A percentile compares a stretch with the other conserved stretches of the same genome.
Conservation (phyloP, 2,888 invertebrate species). For the Fragum fragum region DNA sequence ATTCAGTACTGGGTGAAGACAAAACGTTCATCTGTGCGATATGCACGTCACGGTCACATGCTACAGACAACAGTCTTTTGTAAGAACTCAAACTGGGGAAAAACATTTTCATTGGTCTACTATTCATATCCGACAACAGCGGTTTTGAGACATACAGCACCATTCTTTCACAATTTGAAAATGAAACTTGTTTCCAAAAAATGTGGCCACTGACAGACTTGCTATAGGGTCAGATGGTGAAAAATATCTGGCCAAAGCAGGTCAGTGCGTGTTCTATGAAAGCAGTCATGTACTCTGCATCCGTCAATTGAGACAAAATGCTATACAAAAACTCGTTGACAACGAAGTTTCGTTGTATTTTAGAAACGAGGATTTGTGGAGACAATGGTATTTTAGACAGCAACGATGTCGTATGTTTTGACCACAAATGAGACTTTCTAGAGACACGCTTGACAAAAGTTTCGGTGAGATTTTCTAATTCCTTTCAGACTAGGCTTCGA, state of each 20-base stretch:
- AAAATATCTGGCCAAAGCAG: background rate
- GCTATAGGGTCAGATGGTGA: background rate
- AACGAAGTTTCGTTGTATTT: background rate
- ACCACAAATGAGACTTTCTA: background rate
- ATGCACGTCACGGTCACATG: slow-evolving; percentile 2
- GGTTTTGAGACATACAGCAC: slow-evolving; percentile 1
- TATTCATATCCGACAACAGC: background rate
- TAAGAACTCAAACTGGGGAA: background rate
- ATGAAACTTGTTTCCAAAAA: too few species aligned
- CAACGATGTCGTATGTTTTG: background rate
- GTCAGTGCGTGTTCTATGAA: background rate
- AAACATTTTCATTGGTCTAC: background rate
- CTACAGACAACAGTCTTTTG: background rate
- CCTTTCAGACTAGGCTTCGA: background rate
- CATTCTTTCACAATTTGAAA: background rate
- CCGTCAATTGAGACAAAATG: background rate
- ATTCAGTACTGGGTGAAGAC: slow-evolving; percentile 47
- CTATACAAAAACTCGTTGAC: background rate
- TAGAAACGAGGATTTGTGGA: background rate
- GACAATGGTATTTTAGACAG: background rate
- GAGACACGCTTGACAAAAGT: background rate
- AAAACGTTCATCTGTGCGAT: slow-evolving; percentile 52
- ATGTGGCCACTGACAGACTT: background rate
- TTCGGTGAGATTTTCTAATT: background rate
- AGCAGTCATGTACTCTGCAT: background rate